Conservation (phyloP, 2,113 vertebrate species). For the Arvicanthis niloticus region DNA sequence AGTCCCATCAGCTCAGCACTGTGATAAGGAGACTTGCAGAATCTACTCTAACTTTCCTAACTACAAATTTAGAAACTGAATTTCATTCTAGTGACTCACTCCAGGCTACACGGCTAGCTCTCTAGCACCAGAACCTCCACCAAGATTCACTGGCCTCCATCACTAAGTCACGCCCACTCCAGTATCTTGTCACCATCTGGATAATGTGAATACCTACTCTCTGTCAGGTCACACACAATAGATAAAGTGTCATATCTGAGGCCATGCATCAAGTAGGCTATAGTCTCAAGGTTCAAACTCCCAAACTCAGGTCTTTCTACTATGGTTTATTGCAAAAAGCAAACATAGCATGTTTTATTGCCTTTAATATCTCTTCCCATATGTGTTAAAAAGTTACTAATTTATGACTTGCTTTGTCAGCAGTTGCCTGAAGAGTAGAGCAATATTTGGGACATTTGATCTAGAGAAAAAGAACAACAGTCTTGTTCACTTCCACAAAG, state of each 20-base stretch:
- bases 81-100: neutral
- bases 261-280: neutral
- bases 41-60: neutral
- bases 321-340: neutral
- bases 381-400: constrained; percentile 23
- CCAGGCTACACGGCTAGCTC: neutral
- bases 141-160: neutral
- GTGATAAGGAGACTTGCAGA: neutral
- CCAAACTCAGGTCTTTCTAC: neutral
- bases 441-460: neutral
- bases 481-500: neutral
- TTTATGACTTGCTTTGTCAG: neutral
- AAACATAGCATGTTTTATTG: neutral
- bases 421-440: neutral
- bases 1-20: neutral
- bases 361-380: neutral
- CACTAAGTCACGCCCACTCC: neutral
- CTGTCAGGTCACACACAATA: neutral
- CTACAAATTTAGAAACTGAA: constrained; percentile 44
- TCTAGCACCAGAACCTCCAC: neutral
- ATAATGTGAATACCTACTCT: neutral
- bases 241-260: neutral
- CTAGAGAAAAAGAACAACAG: neutral
- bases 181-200: neutral
- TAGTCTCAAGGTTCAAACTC: neutral